phyloP scores from a whole-genome alignment of 2,888 invertebrate species.

The Cinara cedri region DNA sequence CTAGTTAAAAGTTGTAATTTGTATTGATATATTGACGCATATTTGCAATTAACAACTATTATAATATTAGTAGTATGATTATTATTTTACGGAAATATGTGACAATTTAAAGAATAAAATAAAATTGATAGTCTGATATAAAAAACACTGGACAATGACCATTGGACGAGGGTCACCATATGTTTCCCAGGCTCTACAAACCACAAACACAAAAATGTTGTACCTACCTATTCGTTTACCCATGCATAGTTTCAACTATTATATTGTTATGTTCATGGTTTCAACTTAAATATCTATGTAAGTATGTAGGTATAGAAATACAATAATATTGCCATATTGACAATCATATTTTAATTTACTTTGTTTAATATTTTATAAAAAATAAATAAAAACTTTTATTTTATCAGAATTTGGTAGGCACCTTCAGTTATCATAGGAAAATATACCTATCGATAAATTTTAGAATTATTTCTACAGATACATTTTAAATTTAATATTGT shows the following conservation, averaged over 20 bases:
- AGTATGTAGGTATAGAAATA: not conserved
- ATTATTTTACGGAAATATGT: conserved; percentile 52
- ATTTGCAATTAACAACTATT: conserved; percentile 46
- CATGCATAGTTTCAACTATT: not conserved
- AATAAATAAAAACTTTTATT: too few species aligned
- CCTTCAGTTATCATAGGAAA: too few species aligned
- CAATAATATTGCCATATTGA: not conserved
- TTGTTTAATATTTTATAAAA: too few species aligned
- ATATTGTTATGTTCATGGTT: too few species aligned
- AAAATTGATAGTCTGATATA: conserved; percentile 50
- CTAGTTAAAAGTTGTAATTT: not conserved
- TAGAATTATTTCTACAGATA: too few species aligned
- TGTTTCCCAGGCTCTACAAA: conserved; percentile 45
- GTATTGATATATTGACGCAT: conserved; percentile 36
- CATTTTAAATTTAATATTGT: too few species aligned
- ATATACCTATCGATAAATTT: too few species aligned
- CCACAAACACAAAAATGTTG: conserved; percentile 38
- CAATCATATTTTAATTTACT: not conserved
- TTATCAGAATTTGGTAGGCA: too few species aligned
- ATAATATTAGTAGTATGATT: conserved; percentile 21
- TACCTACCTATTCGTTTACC: not conserved
- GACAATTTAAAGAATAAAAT: conserved; percentile 43
- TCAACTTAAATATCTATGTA: not conserved
- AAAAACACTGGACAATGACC: conserved; percentile 55
- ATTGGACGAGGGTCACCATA: conserved; percentile 53